Conservation (phyloP, 2,797 vertebrate genomes). For the Cirrhinus molitorella region DNA sequence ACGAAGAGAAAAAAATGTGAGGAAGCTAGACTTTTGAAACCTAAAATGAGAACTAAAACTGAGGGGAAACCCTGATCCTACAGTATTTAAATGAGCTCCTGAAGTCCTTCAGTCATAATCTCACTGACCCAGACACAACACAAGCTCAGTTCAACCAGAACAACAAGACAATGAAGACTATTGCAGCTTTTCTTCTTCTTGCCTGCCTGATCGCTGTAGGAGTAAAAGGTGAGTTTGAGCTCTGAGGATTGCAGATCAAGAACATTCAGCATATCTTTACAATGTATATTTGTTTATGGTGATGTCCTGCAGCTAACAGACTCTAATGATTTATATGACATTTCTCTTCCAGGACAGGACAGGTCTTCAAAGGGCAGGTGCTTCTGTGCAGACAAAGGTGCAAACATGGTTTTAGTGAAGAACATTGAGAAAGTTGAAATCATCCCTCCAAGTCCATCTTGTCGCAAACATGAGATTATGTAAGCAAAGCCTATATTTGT, state of each 20-base stretch:
- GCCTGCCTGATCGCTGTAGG: slow-evolving; percentile 13
- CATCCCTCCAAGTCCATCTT: slow-evolving; percentile 42
- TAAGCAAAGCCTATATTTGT: slow-evolving; percentile 25
- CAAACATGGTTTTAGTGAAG: neutral
- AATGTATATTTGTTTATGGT: neutral
- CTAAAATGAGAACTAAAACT: neutral
- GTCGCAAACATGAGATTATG: slow-evolving; percentile 54
- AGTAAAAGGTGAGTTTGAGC: slow-evolving; percentile 34
- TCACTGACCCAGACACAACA: slow-evolving; percentile 10
- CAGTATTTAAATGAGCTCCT: slow-evolving; percentile 20
- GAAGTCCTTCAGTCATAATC: neutral
- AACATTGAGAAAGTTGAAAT: slow-evolving; percentile 52
- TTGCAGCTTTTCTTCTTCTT: slow-evolving; percentile 38
- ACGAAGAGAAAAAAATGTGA: neutral
- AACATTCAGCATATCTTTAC: neutral
- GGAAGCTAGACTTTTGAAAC: neutral
- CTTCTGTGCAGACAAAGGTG: neutral
- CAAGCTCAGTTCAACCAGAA: neutral
- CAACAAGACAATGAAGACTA: slow-evolving; percentile 40
- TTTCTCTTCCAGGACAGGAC: slow-evolving; percentile 38
- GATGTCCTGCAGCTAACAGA: neutral
- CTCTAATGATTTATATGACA: neutral
- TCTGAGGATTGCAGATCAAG: neutral
- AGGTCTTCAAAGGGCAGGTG: neutral
- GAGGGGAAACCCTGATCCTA: neutral